A percentile compares a stretch with the other conserved stretches of the same genome.
Evolutionary conservation across 2,888 invertebrate genomes (phyloP).

Genomic region (Melanargia galathea): DNA sequence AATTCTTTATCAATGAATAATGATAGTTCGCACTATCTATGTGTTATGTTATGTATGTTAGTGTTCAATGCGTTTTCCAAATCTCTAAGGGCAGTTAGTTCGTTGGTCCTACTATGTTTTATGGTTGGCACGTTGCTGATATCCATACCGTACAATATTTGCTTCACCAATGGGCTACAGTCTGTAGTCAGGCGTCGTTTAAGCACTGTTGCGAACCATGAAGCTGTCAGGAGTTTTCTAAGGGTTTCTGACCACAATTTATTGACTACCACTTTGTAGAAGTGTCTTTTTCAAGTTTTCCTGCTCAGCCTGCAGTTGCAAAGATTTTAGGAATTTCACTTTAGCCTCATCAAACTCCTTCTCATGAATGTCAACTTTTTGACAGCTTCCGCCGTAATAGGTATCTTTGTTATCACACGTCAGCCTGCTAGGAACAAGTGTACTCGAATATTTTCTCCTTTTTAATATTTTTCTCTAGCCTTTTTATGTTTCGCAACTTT

Average conservation of each 20-base stretch:
- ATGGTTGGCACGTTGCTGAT: slow-evolving; percentile 19
- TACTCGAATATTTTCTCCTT: no score
- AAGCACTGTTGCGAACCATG: slow-evolving; percentile 16
- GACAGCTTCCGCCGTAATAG: no score
- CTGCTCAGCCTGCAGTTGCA: no score
- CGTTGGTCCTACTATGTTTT: slow-evolving; percentile 17
- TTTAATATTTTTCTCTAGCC: no score
- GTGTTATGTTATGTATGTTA: no score
- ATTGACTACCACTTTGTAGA: slow-evolving; percentile 20
- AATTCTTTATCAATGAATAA: slow-evolving; percentile 14
- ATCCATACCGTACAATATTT: slow-evolving; percentile 22
- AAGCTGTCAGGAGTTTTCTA: slow-evolving; percentile 12
- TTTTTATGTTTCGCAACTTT: no score
- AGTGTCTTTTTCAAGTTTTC: not conserved
- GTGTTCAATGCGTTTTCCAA: slow-evolving; percentile 8
- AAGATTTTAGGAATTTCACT: no score
- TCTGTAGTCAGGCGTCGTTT: slow-evolving; percentile 14
- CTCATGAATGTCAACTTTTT: no score
- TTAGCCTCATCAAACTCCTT: no score
- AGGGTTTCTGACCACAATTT: slow-evolving; percentile 25
- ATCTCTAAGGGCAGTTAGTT: slow-evolving; percentile 15
- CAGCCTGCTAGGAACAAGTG: no score
- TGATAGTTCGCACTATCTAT: slow-evolving; percentile 5
- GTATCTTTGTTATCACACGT: no score
- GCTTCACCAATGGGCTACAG: slow-evolving; percentile 12